Evolutionary conservation across 2,113 vertebrate genomes (phyloP).

Genomic region (Pogonocichla stellata): DNA sequence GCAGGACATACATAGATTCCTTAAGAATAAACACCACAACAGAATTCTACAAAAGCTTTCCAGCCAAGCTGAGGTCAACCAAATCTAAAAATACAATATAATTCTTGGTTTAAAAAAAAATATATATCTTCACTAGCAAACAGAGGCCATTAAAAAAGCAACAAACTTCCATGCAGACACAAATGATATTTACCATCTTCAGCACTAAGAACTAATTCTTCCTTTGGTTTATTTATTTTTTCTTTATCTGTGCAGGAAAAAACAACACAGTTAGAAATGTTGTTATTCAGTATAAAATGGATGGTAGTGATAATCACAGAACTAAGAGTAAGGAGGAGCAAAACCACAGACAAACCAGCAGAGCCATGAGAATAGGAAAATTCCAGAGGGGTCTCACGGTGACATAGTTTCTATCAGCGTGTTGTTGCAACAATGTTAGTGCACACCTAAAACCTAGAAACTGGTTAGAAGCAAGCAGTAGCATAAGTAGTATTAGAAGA

Average conservation of each 20-base stretch:
- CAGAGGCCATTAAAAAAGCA: background rate
- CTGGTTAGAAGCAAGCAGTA: conserved; percentile 55
- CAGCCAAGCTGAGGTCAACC: background rate
- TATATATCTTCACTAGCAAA: background rate
- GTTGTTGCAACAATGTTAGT: conserved; percentile 11
- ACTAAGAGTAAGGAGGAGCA: conserved; percentile 32
- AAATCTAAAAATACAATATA: background rate
- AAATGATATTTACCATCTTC: conserved; percentile 83
- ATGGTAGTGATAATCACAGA: background rate
- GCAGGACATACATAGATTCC: background rate
- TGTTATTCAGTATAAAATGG: background rate
- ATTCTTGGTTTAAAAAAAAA: background rate
- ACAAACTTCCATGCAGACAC: conserved; percentile 60
- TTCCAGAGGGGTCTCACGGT: background rate
- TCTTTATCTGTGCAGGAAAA: conserved; percentile 79
- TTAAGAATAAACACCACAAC: background rate
- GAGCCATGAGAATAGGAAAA: background rate
- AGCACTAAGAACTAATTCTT: conserved; percentile 79
- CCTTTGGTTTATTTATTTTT: conserved; percentile 68
- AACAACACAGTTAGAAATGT: conserved; percentile 66
- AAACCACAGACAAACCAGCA: conserved; percentile 19
- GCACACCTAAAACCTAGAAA: conserved; percentile 40
- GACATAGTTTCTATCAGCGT: background rate
- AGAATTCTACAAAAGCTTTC: background rate
- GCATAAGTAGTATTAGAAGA: background rate